Base-by-base conservation (phyloP, 2,888 invertebrate species). In the Dascillus cervinus region DNA sequence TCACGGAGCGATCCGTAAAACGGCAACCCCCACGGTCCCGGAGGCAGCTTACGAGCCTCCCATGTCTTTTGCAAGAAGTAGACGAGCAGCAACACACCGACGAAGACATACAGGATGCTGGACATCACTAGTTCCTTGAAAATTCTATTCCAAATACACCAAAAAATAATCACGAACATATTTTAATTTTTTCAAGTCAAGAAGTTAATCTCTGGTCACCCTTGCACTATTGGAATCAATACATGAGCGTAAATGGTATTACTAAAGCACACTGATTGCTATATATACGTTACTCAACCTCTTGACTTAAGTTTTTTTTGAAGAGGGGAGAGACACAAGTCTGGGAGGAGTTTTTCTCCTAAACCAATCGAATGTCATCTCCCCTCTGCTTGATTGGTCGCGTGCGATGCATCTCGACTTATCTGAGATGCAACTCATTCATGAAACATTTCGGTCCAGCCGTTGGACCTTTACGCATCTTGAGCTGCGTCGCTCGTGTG, bases 1-100 rank as follows among this genome's bases (percentile, higher is more conserved):
- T 84, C 88, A 2, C 84, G 82, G 43, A 91, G 66, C 56, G 83
- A 88, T 38, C 92, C 91, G 33, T 89, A 71, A 29, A 90, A 69
- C 11, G 91, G 91, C 3, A 86, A 67, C 2, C 90, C 88, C 82
- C 84, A 84, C 2, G 91, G 91, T 2, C 91, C 91, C 1, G 91
- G 91, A 1, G 91, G 91, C 46, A 89, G 66, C 44, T 70, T 65
- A 47, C 43, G 56, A 40, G 55, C 60, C 54, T 63, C 56, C 40
- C 50, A 60, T 23, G 58, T 37, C 32, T 53, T 39, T 40, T 65
- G 64, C n/a, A 64, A 14, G 9, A 49, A 44, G 28, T 65, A 56
- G 29, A 65, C 66, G 11, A 56, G 14, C 15, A 60, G 51, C 48
- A 76, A 45, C 47, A 66, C 71, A 41, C 60, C 61, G 44, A 68